phyloP scores from a whole-genome alignment of 1,140 invertebrate species.

The Tigriopus japonicus region DNA sequence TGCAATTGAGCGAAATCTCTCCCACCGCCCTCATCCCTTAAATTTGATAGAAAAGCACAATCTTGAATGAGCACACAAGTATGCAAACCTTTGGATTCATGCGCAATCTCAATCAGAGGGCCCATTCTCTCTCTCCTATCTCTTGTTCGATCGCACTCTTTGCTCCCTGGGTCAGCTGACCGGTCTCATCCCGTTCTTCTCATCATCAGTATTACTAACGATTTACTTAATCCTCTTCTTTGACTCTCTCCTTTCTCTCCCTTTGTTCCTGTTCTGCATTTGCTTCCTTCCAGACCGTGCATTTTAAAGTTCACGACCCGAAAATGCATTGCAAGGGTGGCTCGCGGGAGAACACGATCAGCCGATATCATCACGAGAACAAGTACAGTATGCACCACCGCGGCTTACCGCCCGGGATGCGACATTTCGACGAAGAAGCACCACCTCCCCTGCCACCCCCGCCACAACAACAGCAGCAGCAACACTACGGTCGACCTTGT shows the following conservation, averaged over 20 bases:
- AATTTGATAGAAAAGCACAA: no score
- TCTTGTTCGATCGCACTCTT: no score
- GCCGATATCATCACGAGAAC: neutral
- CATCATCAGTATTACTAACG: neutral
- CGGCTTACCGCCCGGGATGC: neutral
- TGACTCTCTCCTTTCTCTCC: neutral
- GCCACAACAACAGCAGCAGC: neutral
- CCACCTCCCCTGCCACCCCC: slow-evolving; percentile 25
- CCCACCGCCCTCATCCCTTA: no score
- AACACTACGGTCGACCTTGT: no score
- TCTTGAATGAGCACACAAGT: no score
- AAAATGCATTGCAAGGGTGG: slow-evolving; percentile 77
- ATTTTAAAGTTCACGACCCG: slow-evolving; percentile 79
- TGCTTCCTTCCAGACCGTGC: slow-evolving; percentile 54
- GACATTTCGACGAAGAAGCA: slow-evolving; percentile 34
- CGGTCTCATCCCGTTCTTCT: no score
- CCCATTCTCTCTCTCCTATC: no score
- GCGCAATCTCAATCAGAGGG: no score
- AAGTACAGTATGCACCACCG: neutral
- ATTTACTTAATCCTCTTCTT: neutral
- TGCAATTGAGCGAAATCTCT: no score
- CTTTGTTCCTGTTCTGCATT: neutral
- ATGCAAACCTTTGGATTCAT: no score
- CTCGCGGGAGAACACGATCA: slow-evolving; percentile 40
- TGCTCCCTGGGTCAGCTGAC: no score